Evolutionary conservation across 2,888 invertebrate species (phyloP).

Genomic region (Drosophila percnosoma): DNA sequence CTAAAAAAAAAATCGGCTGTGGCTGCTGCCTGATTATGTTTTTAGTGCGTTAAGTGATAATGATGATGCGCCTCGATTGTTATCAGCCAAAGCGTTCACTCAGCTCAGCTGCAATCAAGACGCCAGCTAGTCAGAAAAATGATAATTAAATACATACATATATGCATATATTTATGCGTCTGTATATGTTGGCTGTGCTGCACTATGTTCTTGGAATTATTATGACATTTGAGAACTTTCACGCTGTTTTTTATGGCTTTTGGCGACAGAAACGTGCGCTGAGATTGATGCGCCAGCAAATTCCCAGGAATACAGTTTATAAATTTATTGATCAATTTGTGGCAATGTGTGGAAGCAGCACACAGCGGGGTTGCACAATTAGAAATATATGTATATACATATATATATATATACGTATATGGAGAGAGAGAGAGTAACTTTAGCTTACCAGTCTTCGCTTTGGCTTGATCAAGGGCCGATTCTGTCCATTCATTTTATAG

Average conservation of each 20-base stretch:
- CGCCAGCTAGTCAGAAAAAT: slow-evolving; percentile 61
- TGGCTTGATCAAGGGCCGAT: slow-evolving; percentile 99
- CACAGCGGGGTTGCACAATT: slow-evolving; percentile 47
- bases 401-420: not conserved
- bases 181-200: slow-evolving; percentile 31
- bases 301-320: slow-evolving; percentile 65
- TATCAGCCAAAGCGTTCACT: slow-evolving; percentile 65
- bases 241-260: slow-evolving; percentile 76
- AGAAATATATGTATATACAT: not conserved
- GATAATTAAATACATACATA: slow-evolving; percentile 55
- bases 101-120: slow-evolving; percentile 62
- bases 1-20: slow-evolving; percentile 27
- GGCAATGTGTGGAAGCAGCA: slow-evolving; percentile 67
- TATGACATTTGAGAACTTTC: slow-evolving; percentile 83
- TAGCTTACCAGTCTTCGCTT: slow-evolving; percentile 99
- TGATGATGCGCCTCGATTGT: slow-evolving; percentile 77
- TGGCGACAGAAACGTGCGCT: slow-evolving; percentile 71
- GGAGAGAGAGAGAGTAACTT: not conserved
- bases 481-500: slow-evolving; percentile 99
- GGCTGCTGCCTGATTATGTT: slow-evolving; percentile 76
- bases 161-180: slow-evolving; percentile 8
- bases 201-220: slow-evolving; percentile 76
- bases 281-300: slow-evolving; percentile 72
- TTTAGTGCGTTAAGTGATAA: slow-evolving; percentile 81
- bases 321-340: slow-evolving; percentile 76